These are phyloP conservation scores for Sipha maydis DNA, from an alignment of 2,888 invertebrate genomes.

Conservation along the genomic window DNA sequence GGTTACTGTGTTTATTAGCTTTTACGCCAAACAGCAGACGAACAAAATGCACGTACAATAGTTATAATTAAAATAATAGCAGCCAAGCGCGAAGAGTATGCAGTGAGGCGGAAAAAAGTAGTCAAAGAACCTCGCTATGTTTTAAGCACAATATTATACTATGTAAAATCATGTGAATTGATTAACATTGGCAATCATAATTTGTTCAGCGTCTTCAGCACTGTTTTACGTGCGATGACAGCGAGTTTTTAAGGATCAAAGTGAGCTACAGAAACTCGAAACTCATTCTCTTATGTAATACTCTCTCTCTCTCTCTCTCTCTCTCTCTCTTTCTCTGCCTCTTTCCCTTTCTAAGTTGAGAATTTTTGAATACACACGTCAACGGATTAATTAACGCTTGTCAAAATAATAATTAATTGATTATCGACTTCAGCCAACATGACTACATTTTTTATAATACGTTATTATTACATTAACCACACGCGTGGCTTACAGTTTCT, in stretches of 20 bases:
- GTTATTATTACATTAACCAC: not conserved
- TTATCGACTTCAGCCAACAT: not conserved
- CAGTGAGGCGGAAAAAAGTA: too few relatives aligned
- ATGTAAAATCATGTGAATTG: not conserved
- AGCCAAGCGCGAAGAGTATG: too few relatives aligned
- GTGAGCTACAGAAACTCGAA: not conserved
- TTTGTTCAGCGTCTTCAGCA: not conserved
- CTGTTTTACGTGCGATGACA: not conserved
- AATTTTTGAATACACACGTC: not conserved
- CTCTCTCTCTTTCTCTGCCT: too few relatives aligned
- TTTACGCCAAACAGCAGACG: too few relatives aligned
- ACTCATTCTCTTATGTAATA: too few relatives aligned
- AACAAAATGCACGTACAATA: too few relatives aligned
- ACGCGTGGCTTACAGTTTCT: not conserved
- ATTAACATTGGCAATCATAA: not conserved
- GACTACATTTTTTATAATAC: too few relatives aligned
- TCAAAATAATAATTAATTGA: not conserved
- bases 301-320: too few relatives aligned
- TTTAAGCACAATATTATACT: too few relatives aligned
- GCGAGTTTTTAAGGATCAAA: not conserved
- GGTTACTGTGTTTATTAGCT: too few relatives aligned
- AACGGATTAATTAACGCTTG: not conserved
- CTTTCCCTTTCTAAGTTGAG: not conserved
- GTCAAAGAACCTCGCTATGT: too few relatives aligned
- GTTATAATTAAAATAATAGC: too few relatives aligned